Base-by-base conservation (phyloP, 2,797 vertebrate genomes). In the Karalla daura region DNA sequence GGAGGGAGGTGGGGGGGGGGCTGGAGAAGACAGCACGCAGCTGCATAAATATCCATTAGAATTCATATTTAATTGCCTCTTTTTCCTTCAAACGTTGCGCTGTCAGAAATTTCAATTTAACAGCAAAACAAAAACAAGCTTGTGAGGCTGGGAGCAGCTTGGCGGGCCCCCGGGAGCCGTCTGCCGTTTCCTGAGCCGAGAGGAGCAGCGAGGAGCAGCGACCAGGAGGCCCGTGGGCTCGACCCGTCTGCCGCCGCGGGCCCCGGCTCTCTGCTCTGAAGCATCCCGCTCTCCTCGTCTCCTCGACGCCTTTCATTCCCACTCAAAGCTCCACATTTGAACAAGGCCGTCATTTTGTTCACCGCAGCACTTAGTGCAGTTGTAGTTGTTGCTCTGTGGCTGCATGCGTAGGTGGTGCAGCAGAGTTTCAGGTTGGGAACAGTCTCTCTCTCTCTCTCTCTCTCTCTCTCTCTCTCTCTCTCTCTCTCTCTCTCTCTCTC, bases 1-100 rank as follows among this genome's bases (percentile, higher is more conserved):
- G n/a, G n/a, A n/a, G n/a, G n/a, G n/a, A n/a, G n/a, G n/a, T n/a
- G n/a, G n/a, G n/a, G n/a, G n/a, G n/a, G n/a, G n/a, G n/a, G n/a
- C n/a, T n/a, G n/a, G n/a, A 17, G 54, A 36, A 14, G 12, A 14
- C 21, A 41, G 53, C 32, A 45, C 5, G 52, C 88, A 90, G 86
- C 87, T 89, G 81, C 76, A 54, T 72, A 83, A 89, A 91, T 81
- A 89, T 74, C 65, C 77, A 67, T n/a, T 47, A 47, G 80, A 85
- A 70, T 80, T 82, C 20, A 66, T 74, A 77, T 83, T 86, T 86
- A 87, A 88, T 89, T 79, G 75, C 67, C 62, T 58, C 60, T 40
- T 46, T 60, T 73, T 63, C 66, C 63, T 79, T 76, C 63, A 75
- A 83, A 84, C 74, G 6, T 8, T 7, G 28, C 45, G 7, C 68